Conservation (phyloP, 2,888 invertebrate genomes). For the Pocota personata region DNA sequence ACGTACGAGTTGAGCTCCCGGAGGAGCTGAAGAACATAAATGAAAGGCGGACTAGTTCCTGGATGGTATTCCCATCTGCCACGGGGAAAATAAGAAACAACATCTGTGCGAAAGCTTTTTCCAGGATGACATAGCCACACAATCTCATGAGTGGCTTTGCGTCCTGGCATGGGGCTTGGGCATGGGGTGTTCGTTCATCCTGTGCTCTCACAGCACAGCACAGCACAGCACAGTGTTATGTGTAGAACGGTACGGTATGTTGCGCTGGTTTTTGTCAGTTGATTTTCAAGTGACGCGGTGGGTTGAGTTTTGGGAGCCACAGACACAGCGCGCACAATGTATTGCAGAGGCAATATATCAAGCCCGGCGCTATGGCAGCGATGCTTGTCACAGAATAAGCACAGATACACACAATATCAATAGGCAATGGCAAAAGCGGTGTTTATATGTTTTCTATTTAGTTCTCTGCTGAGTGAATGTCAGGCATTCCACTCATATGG, state of each 20-base stretch:
- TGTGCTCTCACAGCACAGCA: slow-evolving; percentile 42
- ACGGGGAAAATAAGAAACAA: slow-evolving; percentile 70
- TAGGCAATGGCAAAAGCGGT: slow-evolving; percentile 73
- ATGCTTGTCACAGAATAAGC: slow-evolving; percentile 70
- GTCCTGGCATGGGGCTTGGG: slow-evolving; percentile 56
- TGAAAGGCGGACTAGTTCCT: slow-evolving; percentile 73
- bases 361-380: slow-evolving; percentile 61
- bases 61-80: slow-evolving; percentile 73
- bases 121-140: slow-evolving; percentile 79
- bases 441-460: slow-evolving; percentile 74
- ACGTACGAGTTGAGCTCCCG: slow-evolving; percentile 53
- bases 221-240: slow-evolving; percentile 45
- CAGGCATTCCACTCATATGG: slow-evolving; percentile 74
- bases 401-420: slow-evolving; percentile 74
- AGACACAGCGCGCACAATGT: slow-evolving; percentile 67
- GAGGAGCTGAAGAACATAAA: slow-evolving; percentile 68
- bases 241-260: slow-evolving; percentile 69
- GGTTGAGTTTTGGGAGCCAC: slow-evolving; percentile 47
- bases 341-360: slow-evolving; percentile 74
- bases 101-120: slow-evolving; percentile 73
- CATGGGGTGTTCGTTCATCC: slow-evolving; percentile 47
- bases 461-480: slow-evolving; percentile 72
- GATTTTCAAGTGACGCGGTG: slow-evolving; percentile 70
- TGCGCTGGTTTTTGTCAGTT: slow-evolving; percentile 74
- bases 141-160: slow-evolving; percentile 74